Evolutionary conservation across 2,888 invertebrate species (phyloP).

Genomic region (Clepsis dumicolana): DNA sequence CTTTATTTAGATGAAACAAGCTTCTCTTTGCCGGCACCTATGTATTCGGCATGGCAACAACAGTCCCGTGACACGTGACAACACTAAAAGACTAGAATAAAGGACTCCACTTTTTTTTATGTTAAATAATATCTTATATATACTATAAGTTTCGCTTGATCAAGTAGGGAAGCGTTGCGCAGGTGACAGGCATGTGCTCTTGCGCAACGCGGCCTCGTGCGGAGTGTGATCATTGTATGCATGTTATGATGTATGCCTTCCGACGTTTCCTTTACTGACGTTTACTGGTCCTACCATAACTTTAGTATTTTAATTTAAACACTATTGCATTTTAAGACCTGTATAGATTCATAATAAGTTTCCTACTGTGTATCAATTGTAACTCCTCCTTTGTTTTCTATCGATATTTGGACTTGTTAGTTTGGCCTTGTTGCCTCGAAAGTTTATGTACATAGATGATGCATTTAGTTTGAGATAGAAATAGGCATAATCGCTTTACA

Average conservation of each 20-base stretch:
- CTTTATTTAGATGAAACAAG: too few species aligned
- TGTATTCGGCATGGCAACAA: too few species aligned
- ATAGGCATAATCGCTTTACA: neutral
- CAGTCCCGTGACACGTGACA: too few species aligned
- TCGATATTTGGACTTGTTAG: too few species aligned
- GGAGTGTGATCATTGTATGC: constrained; percentile 41
- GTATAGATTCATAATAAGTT: too few species aligned
- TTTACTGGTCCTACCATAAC: neutral
- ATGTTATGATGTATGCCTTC: constrained; percentile 42
- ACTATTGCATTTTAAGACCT: too few species aligned
- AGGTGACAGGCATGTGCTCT: constrained; percentile 27
- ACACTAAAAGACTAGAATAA: too few species aligned
- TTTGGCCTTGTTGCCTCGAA: neutral
- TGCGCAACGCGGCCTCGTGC: constrained; percentile 40
- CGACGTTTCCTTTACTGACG: constrained; percentile 35
- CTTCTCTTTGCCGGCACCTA: too few species aligned
- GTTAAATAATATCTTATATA: too few species aligned
- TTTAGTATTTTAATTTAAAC: neutral
- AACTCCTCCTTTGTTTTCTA: neutral
- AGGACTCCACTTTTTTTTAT: too few species aligned
- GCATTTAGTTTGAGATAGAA: too few species aligned
- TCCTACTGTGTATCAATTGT: neutral
- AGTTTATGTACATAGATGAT: neutral
- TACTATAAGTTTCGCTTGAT: constrained; percentile 26
- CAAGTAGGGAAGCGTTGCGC: constrained; percentile 1